phyloP scores from a whole-genome alignment of 2,113 vertebrate species.

The Hipposideros armiger region DNA sequence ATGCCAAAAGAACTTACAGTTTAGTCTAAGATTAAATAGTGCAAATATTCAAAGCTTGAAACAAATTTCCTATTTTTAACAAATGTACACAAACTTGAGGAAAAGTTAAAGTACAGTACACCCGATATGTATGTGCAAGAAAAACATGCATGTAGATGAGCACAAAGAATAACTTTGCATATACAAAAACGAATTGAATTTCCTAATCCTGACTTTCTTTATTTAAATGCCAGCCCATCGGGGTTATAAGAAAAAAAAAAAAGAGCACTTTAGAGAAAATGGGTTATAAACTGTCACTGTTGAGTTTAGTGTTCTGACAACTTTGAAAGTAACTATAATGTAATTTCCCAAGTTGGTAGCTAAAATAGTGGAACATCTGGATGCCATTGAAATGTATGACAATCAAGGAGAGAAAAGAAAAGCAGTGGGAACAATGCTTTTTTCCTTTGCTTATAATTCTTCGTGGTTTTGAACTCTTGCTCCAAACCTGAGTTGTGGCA shows the following conservation, averaged over 20 bases:
- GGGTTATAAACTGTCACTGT: constrained; percentile 76
- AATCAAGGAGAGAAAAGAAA: constrained; percentile 70
- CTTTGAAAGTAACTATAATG: constrained; percentile 74
- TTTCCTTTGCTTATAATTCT: constrained; percentile 71
- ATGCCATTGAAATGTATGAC: constrained; percentile 78
- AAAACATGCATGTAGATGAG: neutral
- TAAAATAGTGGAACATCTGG: constrained; percentile 84
- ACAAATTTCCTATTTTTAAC: constrained; percentile 24
- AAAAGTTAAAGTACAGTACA: neutral
- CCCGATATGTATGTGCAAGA: neutral
- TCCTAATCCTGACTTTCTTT: constrained; percentile 66
- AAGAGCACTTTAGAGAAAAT: constrained; percentile 70
- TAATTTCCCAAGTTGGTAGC: constrained; percentile 80
- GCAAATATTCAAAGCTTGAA: constrained; percentile 30
- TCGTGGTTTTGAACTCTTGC: constrained; percentile 66
- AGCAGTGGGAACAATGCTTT: constrained; percentile 9
- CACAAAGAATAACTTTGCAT: constrained; percentile 53
- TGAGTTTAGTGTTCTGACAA: constrained; percentile 78
- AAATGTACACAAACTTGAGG: constrained; percentile 1
- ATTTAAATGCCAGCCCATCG: constrained; percentile 70
- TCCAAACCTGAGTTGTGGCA: constrained; percentile 50
- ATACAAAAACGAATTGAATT: constrained; percentile 48
- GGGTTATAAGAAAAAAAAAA: constrained; percentile 69
- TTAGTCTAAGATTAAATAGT: neutral
- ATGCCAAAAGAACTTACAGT: neutral